Base-by-base conservation (phyloP, 1,140 invertebrate genomes). In the Drosophila takahashii region DNA sequence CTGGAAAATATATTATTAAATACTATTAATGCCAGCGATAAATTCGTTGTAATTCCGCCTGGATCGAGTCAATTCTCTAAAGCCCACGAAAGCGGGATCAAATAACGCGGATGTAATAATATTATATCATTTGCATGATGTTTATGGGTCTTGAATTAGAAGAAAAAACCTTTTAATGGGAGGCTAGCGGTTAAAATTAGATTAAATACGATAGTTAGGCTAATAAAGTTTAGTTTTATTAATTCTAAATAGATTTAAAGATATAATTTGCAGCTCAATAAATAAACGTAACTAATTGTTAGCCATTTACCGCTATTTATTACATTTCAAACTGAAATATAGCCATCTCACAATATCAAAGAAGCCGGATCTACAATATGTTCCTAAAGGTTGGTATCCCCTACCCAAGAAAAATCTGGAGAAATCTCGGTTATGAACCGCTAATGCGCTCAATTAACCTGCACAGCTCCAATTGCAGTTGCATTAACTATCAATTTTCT, bases 381-480 rank as follows among this genome's bases (percentile, higher is more conserved):
- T 64, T 41, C 34, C 42, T 67, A 26, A 22, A 60, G 61, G 61
- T 60, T 11, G 22, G 5, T 13, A 15, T 13, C 22, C 27, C 57
- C 13, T 37, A 4, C 29, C 32, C 11, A 42, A 48, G 18, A 56
- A 66, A 26, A 45, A n/a, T 34, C 34, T 50, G 15, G 71, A 66
- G 72, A 72, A 79, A 66, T 71, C 69, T 79, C 54, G 54, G 65
- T 50, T 81, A 87, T 87, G 79, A 70, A 77, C 71, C 69, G 76
- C 72, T 86, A 86, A 86, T 87, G 84, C 70, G 79, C 75, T 71
- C 85, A 86, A 89, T 86, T 86, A 87, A 83, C 65, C 83, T 61
- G 61, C 70, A 71, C 59, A 74, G 61, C 72, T 54, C 69, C 54
- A 61, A 73, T 58, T 86, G 81, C 81, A 77, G 69, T 81, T 64